phyloP scores from a whole-genome alignment of 2,888 invertebrate species.

The Stenoptilia bipunctidactyla region DNA sequence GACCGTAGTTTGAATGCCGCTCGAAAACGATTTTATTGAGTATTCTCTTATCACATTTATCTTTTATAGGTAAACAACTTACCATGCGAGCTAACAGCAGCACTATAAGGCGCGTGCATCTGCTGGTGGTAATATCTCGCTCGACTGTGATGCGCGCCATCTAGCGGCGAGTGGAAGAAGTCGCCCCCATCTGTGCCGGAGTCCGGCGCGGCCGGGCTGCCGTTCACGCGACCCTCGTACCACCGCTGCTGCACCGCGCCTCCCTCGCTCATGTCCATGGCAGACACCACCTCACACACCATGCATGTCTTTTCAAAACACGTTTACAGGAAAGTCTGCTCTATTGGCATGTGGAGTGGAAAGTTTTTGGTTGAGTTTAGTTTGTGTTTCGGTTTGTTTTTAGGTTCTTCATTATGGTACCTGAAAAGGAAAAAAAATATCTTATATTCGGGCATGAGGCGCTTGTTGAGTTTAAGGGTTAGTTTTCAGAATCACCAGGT shows the following conservation, averaged over 20 bases:
- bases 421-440: conserved; percentile 38
- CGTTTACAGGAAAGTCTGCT: conserved; percentile 52
- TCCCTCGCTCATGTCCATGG: conserved; percentile 67
- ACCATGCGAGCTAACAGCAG: conserved; percentile 68
- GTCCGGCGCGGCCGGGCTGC: conserved; percentile 62
- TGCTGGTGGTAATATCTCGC: conserved; percentile 71
- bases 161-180: conserved; percentile 70
- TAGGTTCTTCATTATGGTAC: conserved; percentile 18
- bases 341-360: conserved; percentile 50
- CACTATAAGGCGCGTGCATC: conserved; percentile 69
- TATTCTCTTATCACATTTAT: too few species aligned
- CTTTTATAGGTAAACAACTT: conserved; percentile 22
- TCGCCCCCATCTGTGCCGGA: conserved; percentile 63
- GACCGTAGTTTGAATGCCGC: too few species aligned
- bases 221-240: conserved; percentile 69
- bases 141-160: conserved; percentile 66
- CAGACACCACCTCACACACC: conserved; percentile 63
- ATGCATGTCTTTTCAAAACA: conserved; percentile 65
- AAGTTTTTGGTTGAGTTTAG: conserved; percentile 18
- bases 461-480: too few species aligned
- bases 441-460: too few species aligned
- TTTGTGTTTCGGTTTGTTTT: too few species aligned
- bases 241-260: conserved; percentile 66
- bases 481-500: too few species aligned
- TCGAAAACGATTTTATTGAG: too few species aligned